Base-by-base conservation (phyloP, 2,888 invertebrate species). In the Parthenolecanium corni region DNA sequence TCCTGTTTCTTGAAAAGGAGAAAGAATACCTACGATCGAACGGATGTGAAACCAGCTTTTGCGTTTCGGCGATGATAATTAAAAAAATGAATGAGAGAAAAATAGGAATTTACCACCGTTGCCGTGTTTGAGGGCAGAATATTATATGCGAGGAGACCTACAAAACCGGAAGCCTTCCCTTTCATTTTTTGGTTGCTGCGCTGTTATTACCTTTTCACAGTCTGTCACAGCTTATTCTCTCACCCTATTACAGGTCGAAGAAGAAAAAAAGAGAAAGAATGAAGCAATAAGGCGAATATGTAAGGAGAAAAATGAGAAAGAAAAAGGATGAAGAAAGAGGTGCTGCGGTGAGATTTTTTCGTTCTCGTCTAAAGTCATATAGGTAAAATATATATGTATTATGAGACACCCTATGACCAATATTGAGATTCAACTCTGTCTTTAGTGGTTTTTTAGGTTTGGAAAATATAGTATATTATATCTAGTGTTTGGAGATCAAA, bases 31-130 rank as follows among this genome's bases (percentile, higher is more conserved):
- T 38, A 5, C 5, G 4, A 14, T 42, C 14, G 6, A 25, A 46
- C 56, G 56, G 56, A 57, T 57, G 46, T 57, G 56, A 31, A 57
- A 57, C 56, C 54, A 46, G 56, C 25, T 46, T 57, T 57, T 25
- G 56, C 56, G 40, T 57, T 57, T 57, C n/a, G 25, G 56, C 56
- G 56, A 57, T 57, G 56, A 57, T 57, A 57, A 57, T 57, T 46
- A 57, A 46, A 25, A n/a, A n/a, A 54, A 57, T 11, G 16, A 31
- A 42, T 36, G 44, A 18, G 24, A 31, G n/a, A 42, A 18, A 42
- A 42, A 42, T 4, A 31, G 9, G 31, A 31, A 31, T 9, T 31
- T 31, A 14, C 44, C 14, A 42, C 18, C n/a, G n/a, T n/a, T n/a
- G n/a, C n/a, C n/a, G n/a, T 5, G 5, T 42, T 42, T 14, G 44